Conservation (phyloP, 2,797 vertebrate genomes). For the Atherinosoma microstoma region DNA sequence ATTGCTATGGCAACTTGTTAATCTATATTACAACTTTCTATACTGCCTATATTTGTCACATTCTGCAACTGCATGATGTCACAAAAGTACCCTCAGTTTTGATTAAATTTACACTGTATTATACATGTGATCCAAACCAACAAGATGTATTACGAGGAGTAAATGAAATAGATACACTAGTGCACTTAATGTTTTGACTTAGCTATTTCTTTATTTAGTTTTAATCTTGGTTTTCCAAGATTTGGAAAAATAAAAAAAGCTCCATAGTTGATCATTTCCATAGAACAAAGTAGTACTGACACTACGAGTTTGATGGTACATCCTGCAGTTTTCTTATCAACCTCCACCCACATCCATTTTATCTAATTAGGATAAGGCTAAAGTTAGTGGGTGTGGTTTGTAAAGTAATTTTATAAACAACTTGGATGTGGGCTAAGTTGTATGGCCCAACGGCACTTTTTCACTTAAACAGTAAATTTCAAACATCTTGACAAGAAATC, state of each 20-base stretch:
- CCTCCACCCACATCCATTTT: neutral
- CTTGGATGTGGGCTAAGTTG: too few relatives aligned
- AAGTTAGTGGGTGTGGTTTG: too few relatives aligned
- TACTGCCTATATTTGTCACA: too few relatives aligned
- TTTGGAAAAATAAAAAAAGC: too few relatives aligned
- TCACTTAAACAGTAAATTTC: neutral
- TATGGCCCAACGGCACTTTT: neutral
- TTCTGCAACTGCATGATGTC: too few relatives aligned
- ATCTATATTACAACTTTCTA: too few relatives aligned
- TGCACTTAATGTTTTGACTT: neutral
- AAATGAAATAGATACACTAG: too few relatives aligned
- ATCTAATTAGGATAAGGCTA: neutral
- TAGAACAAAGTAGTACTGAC: neutral
- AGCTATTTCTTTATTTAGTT: neutral
- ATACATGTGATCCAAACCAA: neutral
- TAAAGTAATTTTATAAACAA: too few relatives aligned
- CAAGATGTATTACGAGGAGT: neutral
- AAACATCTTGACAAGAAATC: conserved; percentile 6
- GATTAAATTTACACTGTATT: neutral
- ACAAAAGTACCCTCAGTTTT: too few relatives aligned
- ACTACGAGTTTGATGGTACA: neutral
- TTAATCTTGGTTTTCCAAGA: neutral
- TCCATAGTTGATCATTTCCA: neutral
- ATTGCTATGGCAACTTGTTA: neutral
- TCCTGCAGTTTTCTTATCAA: neutral